Conservation (phyloP, 2,797 vertebrate genomes). For the Muraenolepis orangiensis region DNA sequence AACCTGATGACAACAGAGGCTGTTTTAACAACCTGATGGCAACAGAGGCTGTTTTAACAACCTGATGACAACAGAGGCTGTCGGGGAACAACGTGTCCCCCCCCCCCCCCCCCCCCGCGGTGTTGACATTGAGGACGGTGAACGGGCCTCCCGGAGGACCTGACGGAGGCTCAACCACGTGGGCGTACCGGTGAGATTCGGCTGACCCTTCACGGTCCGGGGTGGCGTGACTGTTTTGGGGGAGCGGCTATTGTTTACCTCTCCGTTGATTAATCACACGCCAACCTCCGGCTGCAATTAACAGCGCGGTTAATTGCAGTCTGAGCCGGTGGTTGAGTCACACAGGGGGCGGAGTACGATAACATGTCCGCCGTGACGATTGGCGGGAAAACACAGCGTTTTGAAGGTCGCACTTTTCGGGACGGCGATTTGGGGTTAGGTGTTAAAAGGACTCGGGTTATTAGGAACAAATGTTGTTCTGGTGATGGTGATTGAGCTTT, state of each 20-base stretch:
- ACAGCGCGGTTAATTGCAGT: constrained; percentile 23
- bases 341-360: not conserved
- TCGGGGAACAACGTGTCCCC: not conserved
- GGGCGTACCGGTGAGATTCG: not conserved
- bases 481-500: not conserved
- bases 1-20: no score
- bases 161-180: not conserved
- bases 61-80: not conserved
- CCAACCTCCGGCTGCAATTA: constrained; percentile 4
- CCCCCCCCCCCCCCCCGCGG: no score
- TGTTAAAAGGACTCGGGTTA: not conserved
- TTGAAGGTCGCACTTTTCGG: no score
- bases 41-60: not conserved
- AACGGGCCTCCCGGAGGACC: not conserved
- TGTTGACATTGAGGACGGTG: not conserved
- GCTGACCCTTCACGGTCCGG: not conserved
- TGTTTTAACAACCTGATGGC: no score
- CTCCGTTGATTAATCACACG: not conserved
- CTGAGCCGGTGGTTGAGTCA: constrained; percentile 8
- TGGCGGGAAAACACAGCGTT: not conserved
- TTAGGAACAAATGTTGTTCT: not conserved
- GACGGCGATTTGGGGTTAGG: no score
- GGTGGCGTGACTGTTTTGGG: not conserved
- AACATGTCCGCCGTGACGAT: not conserved
- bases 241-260: not conserved